Conservation (phyloP, 1,140 invertebrate species). For the Drosophila jambulina region DNA sequence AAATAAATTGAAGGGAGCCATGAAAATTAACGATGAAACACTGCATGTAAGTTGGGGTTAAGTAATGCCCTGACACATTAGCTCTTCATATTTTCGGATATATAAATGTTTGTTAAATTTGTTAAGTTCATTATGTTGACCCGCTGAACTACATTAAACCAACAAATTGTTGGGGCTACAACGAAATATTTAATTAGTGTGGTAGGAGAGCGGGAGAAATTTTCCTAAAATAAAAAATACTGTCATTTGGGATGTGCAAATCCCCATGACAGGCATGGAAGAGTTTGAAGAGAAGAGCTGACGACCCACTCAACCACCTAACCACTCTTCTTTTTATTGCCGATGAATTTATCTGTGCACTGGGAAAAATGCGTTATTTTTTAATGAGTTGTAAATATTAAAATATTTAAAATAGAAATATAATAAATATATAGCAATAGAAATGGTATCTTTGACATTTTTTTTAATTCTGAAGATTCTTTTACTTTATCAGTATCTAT, state of each 20-base stretch:
- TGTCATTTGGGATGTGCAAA: conserved; percentile 34
- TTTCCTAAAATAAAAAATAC: conserved; percentile 12
- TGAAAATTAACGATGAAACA: conserved; percentile 29
- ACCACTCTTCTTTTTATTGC: conserved; percentile 36
- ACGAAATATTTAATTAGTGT: conserved; percentile 45
- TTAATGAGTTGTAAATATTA: neutral
- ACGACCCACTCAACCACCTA: conserved; percentile 36
- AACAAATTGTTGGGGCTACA: conserved; percentile 1
- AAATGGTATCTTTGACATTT: neutral
- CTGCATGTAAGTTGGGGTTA: conserved; percentile 7
- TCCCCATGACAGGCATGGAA: conserved; percentile 27
- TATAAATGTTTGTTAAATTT: conserved; percentile 17
- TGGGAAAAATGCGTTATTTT: neutral
- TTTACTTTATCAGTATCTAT: neutral
- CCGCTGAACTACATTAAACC: conserved; percentile 36
- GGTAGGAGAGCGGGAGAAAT: conserved; percentile 23
- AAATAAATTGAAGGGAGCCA: conserved; percentile 23
- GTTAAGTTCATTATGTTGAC: conserved; percentile 34
- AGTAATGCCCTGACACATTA: conserved; percentile 5
- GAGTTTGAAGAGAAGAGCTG: conserved; percentile 1
- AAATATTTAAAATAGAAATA: neutral
- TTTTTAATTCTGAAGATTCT: neutral
- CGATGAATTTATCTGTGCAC: conserved; percentile 9
- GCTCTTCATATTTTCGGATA: conserved; percentile 9
- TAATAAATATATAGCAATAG: neutral